Conservation (phyloP, 2,797 vertebrate species). For the Ambastaia sidthimunki region DNA sequence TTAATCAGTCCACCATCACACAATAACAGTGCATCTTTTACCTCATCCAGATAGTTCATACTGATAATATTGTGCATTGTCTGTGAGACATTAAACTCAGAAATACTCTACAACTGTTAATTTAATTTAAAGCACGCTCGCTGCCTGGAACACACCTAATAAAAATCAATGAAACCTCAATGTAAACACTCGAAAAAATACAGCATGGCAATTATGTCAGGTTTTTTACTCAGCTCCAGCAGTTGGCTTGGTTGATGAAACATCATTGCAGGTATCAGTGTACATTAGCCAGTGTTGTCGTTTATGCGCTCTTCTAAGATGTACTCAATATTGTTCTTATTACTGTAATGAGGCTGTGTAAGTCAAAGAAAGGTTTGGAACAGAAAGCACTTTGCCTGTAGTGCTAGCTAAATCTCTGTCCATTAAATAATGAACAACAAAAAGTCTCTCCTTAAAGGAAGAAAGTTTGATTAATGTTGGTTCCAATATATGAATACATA, state of each 20-base stretch:
- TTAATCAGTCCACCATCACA: not conserved
- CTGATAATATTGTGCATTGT: not conserved
- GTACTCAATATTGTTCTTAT: slow-evolving; percentile 18
- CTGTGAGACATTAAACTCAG: not conserved
- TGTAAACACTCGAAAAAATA: slow-evolving; percentile 35
- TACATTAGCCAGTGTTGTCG: slow-evolving; percentile 26
- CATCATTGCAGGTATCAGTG: slow-evolving; percentile 40
- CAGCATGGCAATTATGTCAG: slow-evolving; percentile 4
- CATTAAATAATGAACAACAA: slow-evolving; percentile 37
- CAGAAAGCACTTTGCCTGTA: slow-evolving; percentile 3
- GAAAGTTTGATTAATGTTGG: slow-evolving; percentile 35
- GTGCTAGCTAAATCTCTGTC: slow-evolving; percentile 10
- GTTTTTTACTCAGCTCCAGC: slow-evolving; percentile 1
- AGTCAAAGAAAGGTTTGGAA: slow-evolving; percentile 23
- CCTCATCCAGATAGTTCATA: slow-evolving; percentile 4
- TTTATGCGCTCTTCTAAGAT: slow-evolving; percentile 28
- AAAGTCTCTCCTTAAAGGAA: slow-evolving; percentile 13
- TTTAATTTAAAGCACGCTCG: slow-evolving; percentile 48
- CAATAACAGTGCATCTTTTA: not conserved
- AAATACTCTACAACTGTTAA: slow-evolving; percentile 50
- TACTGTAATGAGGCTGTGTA: slow-evolving; percentile 28
- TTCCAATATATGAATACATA: slow-evolving; percentile 2
- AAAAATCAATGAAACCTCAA: slow-evolving; percentile 48
- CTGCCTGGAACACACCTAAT: slow-evolving; percentile 44
- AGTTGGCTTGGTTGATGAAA: slow-evolving; percentile 37